Evolutionary conservation across 2,888 invertebrate species (phyloP), one percentile per base, ranked within the genome.

Genomic region (Leptothorax acervorum): DNA sequence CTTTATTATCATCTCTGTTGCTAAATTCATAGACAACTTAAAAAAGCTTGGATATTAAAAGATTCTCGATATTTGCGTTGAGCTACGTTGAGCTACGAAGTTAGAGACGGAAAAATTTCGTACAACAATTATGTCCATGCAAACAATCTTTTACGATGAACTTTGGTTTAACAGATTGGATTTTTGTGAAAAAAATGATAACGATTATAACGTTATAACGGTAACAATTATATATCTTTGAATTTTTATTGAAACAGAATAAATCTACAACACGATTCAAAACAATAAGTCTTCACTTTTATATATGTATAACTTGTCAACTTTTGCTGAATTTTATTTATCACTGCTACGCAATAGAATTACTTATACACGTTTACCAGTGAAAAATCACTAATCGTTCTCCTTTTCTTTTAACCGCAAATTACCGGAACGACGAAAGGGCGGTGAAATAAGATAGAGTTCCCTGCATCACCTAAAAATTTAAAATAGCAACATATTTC

Each of bases 401-500:
- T 3, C 11, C 5, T 18, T 18, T 68, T n/a, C 39, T n/a, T 11
- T 28, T 31, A 15, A 31, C 0, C 11, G 18, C 8, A 45, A 35
- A 12, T 76, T 65, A 65, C 0, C 0, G 11, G 8, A 76, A 31
- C 12, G 65, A 76, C 12, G 39, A 65, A 31, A 76, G 35, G 12
- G 65, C 18, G 28, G 35, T 76, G 51, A 76, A 65, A 28, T 53
- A 76, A 28, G 65, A 76, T 1, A 76, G 2, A 12, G 51, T 8
- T n/a, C 18, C 39, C 28, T 76, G 76, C 39, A 53, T n/a, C 66
- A 76, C 65, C 66, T 66, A 55, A 66, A 76, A 76, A 76, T 66
- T 65, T 0, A 35, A 75, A 31, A 42, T 53, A 3, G 23, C 11
- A 42, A 60, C 15, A 5, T 53, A 42, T 23, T 9, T 3, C 28